Base-by-base conservation (phyloP, 2,797 vertebrate genomes). In the Sebastes melanostomus region DNA sequence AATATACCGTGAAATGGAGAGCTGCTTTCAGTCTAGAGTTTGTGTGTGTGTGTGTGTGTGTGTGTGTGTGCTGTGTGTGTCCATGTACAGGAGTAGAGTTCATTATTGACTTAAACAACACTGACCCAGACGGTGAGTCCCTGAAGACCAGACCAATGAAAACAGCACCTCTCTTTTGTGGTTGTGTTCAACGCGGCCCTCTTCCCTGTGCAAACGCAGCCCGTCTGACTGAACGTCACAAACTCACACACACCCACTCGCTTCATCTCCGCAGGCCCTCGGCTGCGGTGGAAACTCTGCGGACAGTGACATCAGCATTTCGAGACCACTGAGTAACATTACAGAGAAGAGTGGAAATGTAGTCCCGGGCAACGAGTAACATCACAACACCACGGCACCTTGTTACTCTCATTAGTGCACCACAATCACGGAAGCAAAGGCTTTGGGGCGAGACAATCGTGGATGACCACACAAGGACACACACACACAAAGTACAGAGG, bases 301-400 rank as follows among this genome's bases (percentile, higher is more conserved):
- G 78, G 86, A 74, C 71, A 56, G 61, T 91, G 91, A 94, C 89
- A 89, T 92, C 91, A 93, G 87, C 84, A 85, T 77, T 84, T 78
- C 22, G 29, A 86, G 84, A 89, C 80, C 85, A 62, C 81, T 80
- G 61, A 63, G 79, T 71, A 82, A 82, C 59, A 70, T 85, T 77
- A 77, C 77, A 71, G 66, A 69, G 36, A 24, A 65, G 79, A 85
- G 75, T 66, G 86, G 88, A 89, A 85, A 84, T 82, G 80, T 67
- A 60, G 71, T 72, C 82, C 74, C 0, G 24, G 67, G 87, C 66
- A 84, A 86, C 74, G 16, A 55, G 20, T 42, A 62, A 75, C 72
- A 86, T 84, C 83, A 71, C 50, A 89, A 69, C 63, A 84, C 52
- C 52, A n/a, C 2, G 10, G 38, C 50, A n/a, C 27, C 1, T 65